phyloP scores from a whole-genome alignment of 2,113 vertebrate species.

The Hoplias malabaricus region DNA sequence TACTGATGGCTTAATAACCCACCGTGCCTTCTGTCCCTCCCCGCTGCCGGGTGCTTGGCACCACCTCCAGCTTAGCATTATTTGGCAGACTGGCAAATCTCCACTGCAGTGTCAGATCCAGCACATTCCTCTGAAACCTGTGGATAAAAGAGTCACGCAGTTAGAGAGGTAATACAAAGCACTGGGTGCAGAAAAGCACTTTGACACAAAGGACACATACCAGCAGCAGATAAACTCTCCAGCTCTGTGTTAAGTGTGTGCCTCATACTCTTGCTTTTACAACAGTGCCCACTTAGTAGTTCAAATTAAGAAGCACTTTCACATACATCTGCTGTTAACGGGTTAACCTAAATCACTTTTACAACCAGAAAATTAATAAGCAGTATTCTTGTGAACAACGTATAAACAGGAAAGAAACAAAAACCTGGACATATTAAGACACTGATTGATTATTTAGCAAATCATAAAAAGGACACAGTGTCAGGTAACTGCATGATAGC shows the following conservation, averaged over 20 bases:
- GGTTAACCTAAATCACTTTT: no score
- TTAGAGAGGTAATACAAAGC: not conserved
- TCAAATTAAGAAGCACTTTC: no score
- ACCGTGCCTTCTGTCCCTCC: conserved; percentile 73
- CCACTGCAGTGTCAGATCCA: conserved; percentile 91
- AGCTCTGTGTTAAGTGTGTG: not conserved
- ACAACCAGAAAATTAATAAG: no score
- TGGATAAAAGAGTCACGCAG: not conserved
- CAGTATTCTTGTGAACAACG: no score
- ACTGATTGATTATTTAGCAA: no score
- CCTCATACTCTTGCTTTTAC: no score
- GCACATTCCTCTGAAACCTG: conserved; percentile 92
- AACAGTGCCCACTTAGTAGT: no score
- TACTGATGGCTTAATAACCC: conserved; percentile 47
- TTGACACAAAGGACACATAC: not conserved
- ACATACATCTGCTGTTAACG: no score
- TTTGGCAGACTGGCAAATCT: conserved; percentile 94
- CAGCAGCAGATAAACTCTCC: not conserved
- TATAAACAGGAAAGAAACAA: no score
- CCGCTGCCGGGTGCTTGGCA: conserved; percentile 76
- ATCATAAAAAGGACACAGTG: no score
- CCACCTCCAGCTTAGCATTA: conserved; percentile 96
- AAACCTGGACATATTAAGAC: no score
- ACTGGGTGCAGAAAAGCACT: not conserved
- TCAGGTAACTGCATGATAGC: no score